A percentile compares a stretch with the other conserved stretches of the same genome.
These are phyloP conservation scores for Noturus placidus DNA, from an alignment of 2,113 vertebrate species.

Conservation along the genomic window DNA sequence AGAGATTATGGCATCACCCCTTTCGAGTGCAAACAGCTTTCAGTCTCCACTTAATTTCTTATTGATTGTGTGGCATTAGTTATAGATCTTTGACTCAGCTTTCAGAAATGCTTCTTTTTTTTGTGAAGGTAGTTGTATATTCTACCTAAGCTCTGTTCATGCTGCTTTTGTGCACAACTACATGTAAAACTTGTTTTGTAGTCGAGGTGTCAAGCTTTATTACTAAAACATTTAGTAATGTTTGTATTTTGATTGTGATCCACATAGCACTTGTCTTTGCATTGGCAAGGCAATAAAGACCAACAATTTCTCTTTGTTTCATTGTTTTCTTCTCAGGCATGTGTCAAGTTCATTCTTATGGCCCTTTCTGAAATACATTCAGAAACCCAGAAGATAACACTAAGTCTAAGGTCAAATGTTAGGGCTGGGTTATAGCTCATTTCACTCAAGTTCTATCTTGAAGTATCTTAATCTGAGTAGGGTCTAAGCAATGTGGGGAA, in stretches of 20 bases:
- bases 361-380: neutral
- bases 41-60: neutral
- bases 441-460: neutral
- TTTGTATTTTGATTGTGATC: neutral
- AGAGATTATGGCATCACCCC: neutral
- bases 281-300: neutral
- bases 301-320: neutral
- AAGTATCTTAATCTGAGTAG: neutral
- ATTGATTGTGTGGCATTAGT: neutral
- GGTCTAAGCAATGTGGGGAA: neutral
- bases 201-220: neutral
- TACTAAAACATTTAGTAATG: neutral
- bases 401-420: neutral
- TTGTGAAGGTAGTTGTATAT: neutral
- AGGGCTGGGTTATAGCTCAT: neutral
- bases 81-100: neutral
- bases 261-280: neutral
- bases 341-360: neutral
- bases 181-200: neutral
- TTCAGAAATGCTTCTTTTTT: neutral
- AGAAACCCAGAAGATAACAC: neutral
- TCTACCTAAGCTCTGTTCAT: neutral
- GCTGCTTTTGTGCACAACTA: neutral
- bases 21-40: neutral
- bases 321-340: neutral